phyloP scores from a whole-genome alignment of 2,113 vertebrate genomes.

The Dicentrarchus labrax region DNA sequence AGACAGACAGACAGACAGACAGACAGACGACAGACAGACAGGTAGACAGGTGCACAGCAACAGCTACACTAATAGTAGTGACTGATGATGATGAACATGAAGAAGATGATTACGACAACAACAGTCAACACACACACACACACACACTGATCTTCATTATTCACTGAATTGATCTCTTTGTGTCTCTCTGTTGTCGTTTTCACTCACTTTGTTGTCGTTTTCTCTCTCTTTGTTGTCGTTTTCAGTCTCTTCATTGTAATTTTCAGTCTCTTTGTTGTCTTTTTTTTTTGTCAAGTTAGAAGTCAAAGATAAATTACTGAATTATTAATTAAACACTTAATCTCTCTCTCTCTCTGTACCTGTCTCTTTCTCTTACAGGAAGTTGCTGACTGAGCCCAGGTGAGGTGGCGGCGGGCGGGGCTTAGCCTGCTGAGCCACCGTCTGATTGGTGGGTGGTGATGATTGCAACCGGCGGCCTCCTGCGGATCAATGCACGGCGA shows the following conservation, averaged over 20 bases:
- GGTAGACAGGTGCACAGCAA: too few species aligned
- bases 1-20: not conserved
- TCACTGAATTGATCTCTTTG: too few species aligned
- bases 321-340: not conserved
- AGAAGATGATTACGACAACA: too few species aligned
- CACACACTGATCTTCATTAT: too few species aligned
- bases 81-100: too few species aligned
- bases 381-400: conserved; percentile 53
- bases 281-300: not conserved
- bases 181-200: too few species aligned
- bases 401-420: conserved; percentile 39
- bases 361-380: conserved; percentile 55
- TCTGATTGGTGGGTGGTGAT: conserved; percentile 78
- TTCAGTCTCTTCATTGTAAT: not conserved
- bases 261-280: not conserved
- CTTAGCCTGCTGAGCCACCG: conserved; percentile 14
- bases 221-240: not conserved
- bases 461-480: conserved; percentile 97
- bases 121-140: too few species aligned
- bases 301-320: not conserved
- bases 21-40: not conserved
- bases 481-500: conserved; percentile 93
- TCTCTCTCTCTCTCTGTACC: not conserved
- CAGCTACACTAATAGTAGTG: too few species aligned
- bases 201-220: too few species aligned